phyloP scores from a whole-genome alignment of 2,888 invertebrate species.

The Caenorhabditis imperialis region DNA sequence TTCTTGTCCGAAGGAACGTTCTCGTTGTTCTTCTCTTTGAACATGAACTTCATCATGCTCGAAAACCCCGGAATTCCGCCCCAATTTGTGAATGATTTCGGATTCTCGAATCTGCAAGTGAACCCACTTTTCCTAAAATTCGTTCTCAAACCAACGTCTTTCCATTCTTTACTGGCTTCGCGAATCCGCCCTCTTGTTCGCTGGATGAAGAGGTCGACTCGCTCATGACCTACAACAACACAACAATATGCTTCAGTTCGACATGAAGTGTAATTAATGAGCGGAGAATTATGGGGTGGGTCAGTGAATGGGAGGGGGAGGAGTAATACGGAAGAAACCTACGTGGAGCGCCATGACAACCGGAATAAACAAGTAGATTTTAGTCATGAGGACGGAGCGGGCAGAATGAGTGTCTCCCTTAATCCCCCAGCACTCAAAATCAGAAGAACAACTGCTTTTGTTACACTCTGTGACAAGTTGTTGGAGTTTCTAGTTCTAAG shows the following conservation, averaged over 20 bases:
- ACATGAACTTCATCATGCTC: constrained; percentile 43
- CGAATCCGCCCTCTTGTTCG: constrained; percentile 23
- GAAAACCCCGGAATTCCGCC: constrained; percentile 63
- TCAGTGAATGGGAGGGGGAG: neutral
- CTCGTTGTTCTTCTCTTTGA: constrained; percentile 58
- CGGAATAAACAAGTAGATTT: constrained; percentile 9
- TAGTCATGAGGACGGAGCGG: neutral
- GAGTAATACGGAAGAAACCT: constrained; percentile 6
- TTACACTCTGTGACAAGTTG: too few species aligned
- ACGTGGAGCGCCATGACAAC: constrained; percentile 18
- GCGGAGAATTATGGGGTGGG: neutral
- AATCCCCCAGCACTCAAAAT: neutral
- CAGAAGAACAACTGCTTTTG: neutral
- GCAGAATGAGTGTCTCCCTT: neutral
- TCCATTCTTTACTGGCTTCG: constrained; percentile 42
- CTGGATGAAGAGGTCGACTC: constrained; percentile 30
- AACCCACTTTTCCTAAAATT: neutral
- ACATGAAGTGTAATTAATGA: constrained; percentile 9
- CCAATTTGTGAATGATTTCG: constrained; percentile 69
- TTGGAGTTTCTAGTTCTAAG: too few species aligned
- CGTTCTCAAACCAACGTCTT: constrained; percentile 24
- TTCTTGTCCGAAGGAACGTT: constrained; percentile 55
- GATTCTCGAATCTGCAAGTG: constrained; percentile 61
- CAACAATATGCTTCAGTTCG: constrained; percentile 17
- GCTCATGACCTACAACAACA: constrained; percentile 42